These are phyloP conservation scores for Uloborus plumipes DNA, from an alignment of 2,888 invertebrate genomes.

Conservation along the genomic window DNA sequence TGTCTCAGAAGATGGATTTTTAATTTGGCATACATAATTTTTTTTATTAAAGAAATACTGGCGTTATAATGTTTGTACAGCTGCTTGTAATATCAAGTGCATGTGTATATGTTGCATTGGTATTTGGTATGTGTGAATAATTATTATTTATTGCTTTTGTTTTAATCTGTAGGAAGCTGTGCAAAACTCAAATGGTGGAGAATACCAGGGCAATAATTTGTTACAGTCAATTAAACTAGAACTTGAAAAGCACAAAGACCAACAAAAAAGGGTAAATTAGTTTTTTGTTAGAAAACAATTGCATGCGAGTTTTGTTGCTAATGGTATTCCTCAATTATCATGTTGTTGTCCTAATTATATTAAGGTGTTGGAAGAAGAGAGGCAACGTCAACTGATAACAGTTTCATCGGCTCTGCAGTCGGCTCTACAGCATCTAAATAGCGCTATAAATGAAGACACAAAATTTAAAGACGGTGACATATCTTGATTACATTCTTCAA, in stretches of 20 bases:
- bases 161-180: conserved; percentile 44
- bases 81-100: neutral
- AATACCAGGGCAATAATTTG: conserved; percentile 44
- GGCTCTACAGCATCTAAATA: conserved; percentile 57
- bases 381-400: conserved; percentile 45
- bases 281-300: no score
- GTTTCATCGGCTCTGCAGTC: conserved; percentile 57
- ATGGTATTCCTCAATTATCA: no score
- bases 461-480: conserved; percentile 43
- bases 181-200: conserved; percentile 49
- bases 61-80: neutral
- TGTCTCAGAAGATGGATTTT: neutral
- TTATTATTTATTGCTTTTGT: neutral
- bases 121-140: no score
- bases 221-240: conserved; percentile 54
- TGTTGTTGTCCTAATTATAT: neutral
- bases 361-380: conserved; percentile 59
- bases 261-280: conserved; percentile 51
- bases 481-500: conserved; percentile 33
- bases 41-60: neutral
- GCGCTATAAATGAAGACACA: conserved; percentile 53
- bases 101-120: neutral
- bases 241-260: conserved; percentile 59
- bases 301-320: conserved; percentile 2
- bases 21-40: no score